Evolutionary conservation across 2,797 vertebrate species (phyloP), one percentile per base, ranked within the genome.

Genomic region (Sebastes baramenuke): DNA sequence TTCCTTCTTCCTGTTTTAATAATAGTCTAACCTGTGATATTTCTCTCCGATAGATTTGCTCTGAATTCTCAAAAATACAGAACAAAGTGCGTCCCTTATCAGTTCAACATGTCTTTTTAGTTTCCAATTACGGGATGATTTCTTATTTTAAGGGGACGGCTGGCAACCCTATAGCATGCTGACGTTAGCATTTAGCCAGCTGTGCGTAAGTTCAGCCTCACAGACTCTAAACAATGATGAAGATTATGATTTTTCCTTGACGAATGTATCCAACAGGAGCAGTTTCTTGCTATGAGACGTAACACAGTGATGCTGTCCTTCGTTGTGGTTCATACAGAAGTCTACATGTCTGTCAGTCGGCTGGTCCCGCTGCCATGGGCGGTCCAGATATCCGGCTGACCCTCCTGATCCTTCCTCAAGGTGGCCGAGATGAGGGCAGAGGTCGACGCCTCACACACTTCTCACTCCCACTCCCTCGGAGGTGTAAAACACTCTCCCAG

Each of bases 371-470:
- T 25, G 46, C 64, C 67, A 30, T 9, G 32, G 71, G 66, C 32
- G 8, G 72, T 62, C 81, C 68, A 71, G 82, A 87, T 68, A 87
- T 67, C 82, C 5, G 54, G 65, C 75, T 85, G 81, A 86, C 82
- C 83, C 75, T 80, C 16, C 22, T 67, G 69, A 84, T 59, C 86
- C 46, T 72, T 72, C 79, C 80, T 86, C 42, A 4, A 65, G 77
- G 88, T 86, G 87, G 87, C 73, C 71, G 69, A 68, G 77, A 75
- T 64, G 74, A 84, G 79, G 78, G 81, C 77, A 86, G 52, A 92
- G 90, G 89, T 85, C 77, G 3, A 14, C 22, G 24, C 54, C 54
- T 22, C 42, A n/a, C 59, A 36, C 60, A 25, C 69, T 55, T 29
- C 77, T 71, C 77, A n/a, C 76, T 84, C 66, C 69, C 10, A 27